These are phyloP conservation scores for Drosophila picticornis DNA, from an alignment of 2,888 invertebrate genomes.

Conservation along the genomic window DNA sequence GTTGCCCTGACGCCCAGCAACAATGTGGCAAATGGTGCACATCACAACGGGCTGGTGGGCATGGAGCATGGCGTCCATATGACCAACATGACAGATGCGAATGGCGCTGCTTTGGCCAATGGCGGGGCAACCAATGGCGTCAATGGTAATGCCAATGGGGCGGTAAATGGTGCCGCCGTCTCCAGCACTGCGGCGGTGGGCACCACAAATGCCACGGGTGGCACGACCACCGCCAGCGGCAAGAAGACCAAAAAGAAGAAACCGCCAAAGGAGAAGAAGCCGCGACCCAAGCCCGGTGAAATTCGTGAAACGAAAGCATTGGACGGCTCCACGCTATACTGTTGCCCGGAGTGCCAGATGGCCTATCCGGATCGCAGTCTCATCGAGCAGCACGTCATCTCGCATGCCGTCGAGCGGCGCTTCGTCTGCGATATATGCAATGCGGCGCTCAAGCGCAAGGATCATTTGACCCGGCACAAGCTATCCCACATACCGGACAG, in stretches of 20 bases:
- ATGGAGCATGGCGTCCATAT: slow-evolving; percentile 83
- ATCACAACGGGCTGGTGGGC: slow-evolving; percentile 81
- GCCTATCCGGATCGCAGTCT: slow-evolving; percentile 94
- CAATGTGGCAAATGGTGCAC: slow-evolving; percentile 76
- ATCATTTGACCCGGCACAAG: slow-evolving; percentile 94
- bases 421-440: slow-evolving; percentile 96
- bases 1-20: slow-evolving; percentile 81
- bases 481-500: slow-evolving; percentile 95
- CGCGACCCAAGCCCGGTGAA: slow-evolving; percentile 89
- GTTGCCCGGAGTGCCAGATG: slow-evolving; percentile 96
- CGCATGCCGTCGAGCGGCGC: slow-evolving; percentile 93
- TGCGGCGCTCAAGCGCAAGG: slow-evolving; percentile 94
- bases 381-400: slow-evolving; percentile 93
- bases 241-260: slow-evolving; percentile 86
- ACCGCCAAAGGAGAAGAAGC: slow-evolving; percentile 91
- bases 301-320: slow-evolving; percentile 87
- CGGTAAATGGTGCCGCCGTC: slow-evolving; percentile 76
- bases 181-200: slow-evolving; percentile 85
- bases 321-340: slow-evolving; percentile 93
- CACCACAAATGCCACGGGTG: slow-evolving; percentile 85
- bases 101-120: slow-evolving; percentile 63
- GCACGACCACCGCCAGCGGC: slow-evolving; percentile 81
- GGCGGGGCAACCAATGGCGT: slow-evolving; percentile 65
- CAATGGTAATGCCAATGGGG: slow-evolving; percentile 67
- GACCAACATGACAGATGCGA: slow-evolving; percentile 82